Conservation (phyloP, 2,888 invertebrate genomes). For the Tinea trinotella region DNA sequence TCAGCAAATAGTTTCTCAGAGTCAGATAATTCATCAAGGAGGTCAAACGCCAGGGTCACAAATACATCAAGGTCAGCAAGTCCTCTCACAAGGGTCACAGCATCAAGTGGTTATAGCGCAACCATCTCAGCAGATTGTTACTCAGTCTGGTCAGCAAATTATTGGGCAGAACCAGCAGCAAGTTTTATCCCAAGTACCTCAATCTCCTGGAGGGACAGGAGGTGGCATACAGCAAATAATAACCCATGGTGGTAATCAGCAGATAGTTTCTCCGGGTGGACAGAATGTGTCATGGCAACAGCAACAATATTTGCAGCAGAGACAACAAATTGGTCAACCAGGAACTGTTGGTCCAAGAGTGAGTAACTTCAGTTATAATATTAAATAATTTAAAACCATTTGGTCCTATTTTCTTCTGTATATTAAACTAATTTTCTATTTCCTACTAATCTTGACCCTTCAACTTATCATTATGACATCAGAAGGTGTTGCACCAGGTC, state of each 20-base stretch:
- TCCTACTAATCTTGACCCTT: not conserved
- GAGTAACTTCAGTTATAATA: slow-evolving; percentile 26
- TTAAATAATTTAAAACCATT: not conserved
- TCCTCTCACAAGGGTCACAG: slow-evolving; percentile 60
- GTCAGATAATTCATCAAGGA: slow-evolving; percentile 62
- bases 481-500: slow-evolving; percentile 36
- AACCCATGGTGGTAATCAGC: slow-evolving; percentile 61
- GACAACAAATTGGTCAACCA: slow-evolving; percentile 67
- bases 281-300: slow-evolving; percentile 66
- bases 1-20: slow-evolving; percentile 61
- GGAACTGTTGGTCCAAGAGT: slow-evolving; percentile 66
- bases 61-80: slow-evolving; percentile 59
- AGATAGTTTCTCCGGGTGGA: slow-evolving; percentile 59
- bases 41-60: slow-evolving; percentile 59
- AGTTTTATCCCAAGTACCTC: slow-evolving; percentile 56
- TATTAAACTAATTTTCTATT: not conserved
- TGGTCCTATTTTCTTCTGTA: not conserved
- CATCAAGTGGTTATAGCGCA: slow-evolving; percentile 66
- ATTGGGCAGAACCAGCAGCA: slow-evolving; percentile 58
- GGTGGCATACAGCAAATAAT: slow-evolving; percentile 68
- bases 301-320: slow-evolving; percentile 62
- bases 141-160: slow-evolving; percentile 61
- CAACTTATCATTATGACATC: slow-evolving; percentile 5
- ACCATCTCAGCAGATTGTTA: slow-evolving; percentile 62
- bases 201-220: slow-evolving; percentile 48